Conservation (phyloP, 2,113 vertebrate genomes). For the Leucopsar rothschildi region DNA sequence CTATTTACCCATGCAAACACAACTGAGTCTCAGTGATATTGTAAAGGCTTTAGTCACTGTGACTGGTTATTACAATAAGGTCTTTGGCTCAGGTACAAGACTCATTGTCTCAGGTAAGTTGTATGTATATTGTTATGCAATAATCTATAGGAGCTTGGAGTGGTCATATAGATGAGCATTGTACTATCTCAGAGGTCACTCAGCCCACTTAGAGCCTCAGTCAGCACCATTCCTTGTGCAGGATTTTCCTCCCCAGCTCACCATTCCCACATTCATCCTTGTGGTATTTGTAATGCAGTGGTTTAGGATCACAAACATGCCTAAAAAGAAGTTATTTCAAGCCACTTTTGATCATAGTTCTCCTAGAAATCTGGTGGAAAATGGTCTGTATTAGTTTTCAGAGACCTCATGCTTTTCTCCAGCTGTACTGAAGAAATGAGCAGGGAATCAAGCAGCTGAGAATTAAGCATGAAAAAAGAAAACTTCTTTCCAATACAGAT, state of each 20-base stretch:
- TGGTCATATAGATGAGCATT: background rate
- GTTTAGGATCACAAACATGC: background rate
- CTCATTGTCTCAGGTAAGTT: constrained; percentile 42
- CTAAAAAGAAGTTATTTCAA: background rate
- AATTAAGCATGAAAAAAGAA: background rate
- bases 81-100: constrained; percentile 31
- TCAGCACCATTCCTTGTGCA: background rate
- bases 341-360: background rate
- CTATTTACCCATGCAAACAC: background rate
- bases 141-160: background rate
- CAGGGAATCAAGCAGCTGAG: background rate
- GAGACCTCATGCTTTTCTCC: background rate
- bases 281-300: background rate
- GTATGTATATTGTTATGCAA: background rate
- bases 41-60: constrained; percentile 15
- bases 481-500: background rate
- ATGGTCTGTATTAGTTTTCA: background rate
- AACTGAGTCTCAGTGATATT: background rate
- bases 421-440: background rate
- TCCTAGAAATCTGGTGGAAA: background rate
- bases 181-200: background rate
- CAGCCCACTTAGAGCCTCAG: background rate
- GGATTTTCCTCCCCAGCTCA: background rate
- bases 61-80: background rate
- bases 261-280: background rate